These are phyloP conservation scores for Falco berigora DNA, from an alignment of 2,797 vertebrate genomes.

Conservation along the genomic window DNA sequence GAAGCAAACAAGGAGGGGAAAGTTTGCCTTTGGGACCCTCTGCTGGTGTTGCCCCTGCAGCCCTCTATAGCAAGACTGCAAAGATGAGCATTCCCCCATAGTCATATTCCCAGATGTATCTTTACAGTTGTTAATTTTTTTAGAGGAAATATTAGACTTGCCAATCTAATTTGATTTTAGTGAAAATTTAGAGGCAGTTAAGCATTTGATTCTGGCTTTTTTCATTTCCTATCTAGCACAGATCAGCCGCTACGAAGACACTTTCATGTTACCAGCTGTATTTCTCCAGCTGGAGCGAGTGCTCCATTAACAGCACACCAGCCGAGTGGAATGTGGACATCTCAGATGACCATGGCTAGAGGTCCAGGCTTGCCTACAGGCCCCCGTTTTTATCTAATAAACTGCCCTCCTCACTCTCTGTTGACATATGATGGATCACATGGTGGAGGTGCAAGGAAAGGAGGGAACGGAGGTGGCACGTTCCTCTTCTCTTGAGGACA, in stretches of 20 bases:
- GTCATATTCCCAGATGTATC: not conserved
- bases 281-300: not conserved
- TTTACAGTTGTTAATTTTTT: not conserved
- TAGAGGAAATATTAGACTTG: not conserved
- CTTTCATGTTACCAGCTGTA: not conserved
- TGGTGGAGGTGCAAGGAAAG: not conserved
- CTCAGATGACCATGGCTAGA: not conserved
- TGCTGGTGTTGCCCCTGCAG: not conserved
- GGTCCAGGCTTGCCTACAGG: fast-evolving
- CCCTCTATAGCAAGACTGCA: not conserved
- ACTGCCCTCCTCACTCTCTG: not conserved
- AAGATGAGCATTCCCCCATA: not conserved
- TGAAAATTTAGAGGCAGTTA: conserved; percentile 13
- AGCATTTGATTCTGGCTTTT: not conserved
- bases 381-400: not conserved
- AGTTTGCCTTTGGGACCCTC: not conserved
- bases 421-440: not conserved
- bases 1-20: not conserved
- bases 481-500: not conserved
- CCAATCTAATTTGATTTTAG: not conserved
- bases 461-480: not conserved
- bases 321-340: fast-evolving
- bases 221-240: not conserved
- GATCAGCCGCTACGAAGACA: not conserved
- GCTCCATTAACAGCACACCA: not conserved